Conservation (phyloP, 2,113 vertebrate genomes). For the Beaufortia kweichowensis region DNA sequence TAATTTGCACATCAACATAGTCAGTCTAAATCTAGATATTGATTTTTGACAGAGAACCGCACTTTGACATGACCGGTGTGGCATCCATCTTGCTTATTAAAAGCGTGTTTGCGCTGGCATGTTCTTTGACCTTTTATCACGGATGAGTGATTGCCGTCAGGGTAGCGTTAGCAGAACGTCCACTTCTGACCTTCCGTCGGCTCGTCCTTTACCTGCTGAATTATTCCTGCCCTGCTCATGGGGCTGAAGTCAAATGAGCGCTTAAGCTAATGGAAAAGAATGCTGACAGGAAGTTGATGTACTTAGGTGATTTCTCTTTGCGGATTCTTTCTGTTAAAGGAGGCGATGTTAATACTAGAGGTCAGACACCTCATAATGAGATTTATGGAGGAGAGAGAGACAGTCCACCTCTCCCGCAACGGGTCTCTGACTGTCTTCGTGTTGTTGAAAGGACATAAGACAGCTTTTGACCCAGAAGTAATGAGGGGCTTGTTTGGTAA, state of each 20-base stretch:
- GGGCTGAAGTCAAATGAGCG: conserved; percentile 39
- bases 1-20: too few relatives aligned
- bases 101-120: conserved; percentile 19
- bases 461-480: conserved; percentile 48
- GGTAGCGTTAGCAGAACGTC: conserved; percentile 26
- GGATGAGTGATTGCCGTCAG: conserved; percentile 40
- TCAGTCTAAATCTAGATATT: conserved; percentile 24
- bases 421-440: conserved; percentile 29
- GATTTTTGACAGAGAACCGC: conserved; percentile 38
- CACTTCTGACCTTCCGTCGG: conserved; percentile 32
- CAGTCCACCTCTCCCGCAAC: conserved; percentile 15
- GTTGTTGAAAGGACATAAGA: conserved; percentile 35
- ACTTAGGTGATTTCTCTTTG: conserved; percentile 38
- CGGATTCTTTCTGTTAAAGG: conserved; percentile 46
- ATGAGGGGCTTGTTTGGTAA: conserved; percentile 52
- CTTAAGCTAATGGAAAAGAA: conserved; percentile 52
- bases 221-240: conserved; percentile 22
- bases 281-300: conserved; percentile 34
- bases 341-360: conserved; percentile 30
- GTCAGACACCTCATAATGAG: conserved; percentile 57
- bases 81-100: conserved; percentile 43
- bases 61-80: conserved; percentile 13
- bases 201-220: conserved; percentile 41
- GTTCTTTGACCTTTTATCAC: conserved; percentile 38
- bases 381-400: conserved; percentile 52